Conservation (phyloP, 2,113 vertebrate genomes). For the Perca fluviatilis region DNA sequence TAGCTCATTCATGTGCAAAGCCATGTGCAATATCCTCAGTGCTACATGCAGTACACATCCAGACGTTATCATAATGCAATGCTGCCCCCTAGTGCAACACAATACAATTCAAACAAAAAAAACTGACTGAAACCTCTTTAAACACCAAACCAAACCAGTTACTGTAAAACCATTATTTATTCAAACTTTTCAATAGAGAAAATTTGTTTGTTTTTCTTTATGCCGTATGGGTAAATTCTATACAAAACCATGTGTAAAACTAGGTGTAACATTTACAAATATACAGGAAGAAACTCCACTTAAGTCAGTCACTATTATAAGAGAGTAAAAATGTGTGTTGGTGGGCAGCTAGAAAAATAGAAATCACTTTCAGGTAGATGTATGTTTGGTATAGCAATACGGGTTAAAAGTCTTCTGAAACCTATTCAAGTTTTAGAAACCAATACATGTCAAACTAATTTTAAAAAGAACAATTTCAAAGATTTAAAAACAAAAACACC, state of each 20-base stretch:
- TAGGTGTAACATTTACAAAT: constrained; percentile 98
- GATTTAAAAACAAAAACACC: constrained; percentile 25
- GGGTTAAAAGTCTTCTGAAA: constrained; percentile 49
- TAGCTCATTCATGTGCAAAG: constrained; percentile 26
- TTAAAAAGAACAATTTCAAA: constrained; percentile 27
- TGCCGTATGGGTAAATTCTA: constrained; percentile 92
- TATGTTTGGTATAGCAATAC: constrained; percentile 65
- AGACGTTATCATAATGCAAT: constrained; percentile 24
- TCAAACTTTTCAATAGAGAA: constrained; percentile 76
- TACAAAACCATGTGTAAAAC: constrained; percentile 98
- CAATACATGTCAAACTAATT: constrained; percentile 29
- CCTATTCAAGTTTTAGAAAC: constrained; percentile 32
- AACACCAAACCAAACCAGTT: constrained; percentile 6
- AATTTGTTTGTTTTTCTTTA: constrained; percentile 83
- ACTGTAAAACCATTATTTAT: constrained; percentile 78
- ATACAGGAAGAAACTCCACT: constrained; percentile 87
- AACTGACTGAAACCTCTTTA: neutral
- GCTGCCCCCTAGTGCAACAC: constrained; percentile 65
- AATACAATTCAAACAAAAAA: neutral
- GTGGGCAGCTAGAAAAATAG: constrained; percentile 75
- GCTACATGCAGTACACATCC: neutral
- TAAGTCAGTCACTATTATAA: constrained; percentile 89
- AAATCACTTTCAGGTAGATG: constrained; percentile 62
- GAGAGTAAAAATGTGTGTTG: constrained; percentile 91
- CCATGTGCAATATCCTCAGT: neutral